Evolutionary conservation across 2,888 invertebrate genomes (phyloP), one percentile per base, ranked within the genome.

Genomic region (Archaeoteleia sp.): DNA sequence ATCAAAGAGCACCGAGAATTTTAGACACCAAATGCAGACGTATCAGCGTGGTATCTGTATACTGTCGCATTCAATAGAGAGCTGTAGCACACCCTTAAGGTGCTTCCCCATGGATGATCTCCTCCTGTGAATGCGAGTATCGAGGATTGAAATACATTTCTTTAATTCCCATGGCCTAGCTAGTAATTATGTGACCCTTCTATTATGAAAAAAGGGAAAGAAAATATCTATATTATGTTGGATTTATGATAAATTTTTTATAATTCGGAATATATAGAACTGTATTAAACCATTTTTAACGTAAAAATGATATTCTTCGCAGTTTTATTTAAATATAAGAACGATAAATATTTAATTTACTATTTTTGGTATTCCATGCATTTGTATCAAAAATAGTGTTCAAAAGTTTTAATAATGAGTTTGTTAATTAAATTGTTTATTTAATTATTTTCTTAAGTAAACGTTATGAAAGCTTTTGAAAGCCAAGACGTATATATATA

Each of bases 101-200:
- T 73, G 72, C 74, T 78, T 74, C 75, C 65, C 74, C 49, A 65
- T 60, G 71, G 73, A 72, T 75, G 65, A 78, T 78, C 76, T 72
- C 51, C 67, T 49, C 42, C n/a, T 42, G 61, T 76, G 71, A 77
- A 77, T 77, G 67, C 71, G 58, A 48, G 40, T 35, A 62, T 57
- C 61, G 67, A 58, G 72, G 65, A 75, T 76, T 74, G 73, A 77
- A 77, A 77, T 77, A 77, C 68, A 74, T 73, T 75, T 76, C 75
- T 75, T 68, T 75, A 75, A 74, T 77, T 75, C 73, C 48, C 58
- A 54, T 60, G 43, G 51, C 53, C 60, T 57, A 37, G 45, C 39
- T 58, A 53, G 57, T 71, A 63, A 70, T 70, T 70, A 63, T 27
- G 63, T 63, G 63, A 55, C 67, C 57, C 61, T 60, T 51, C 35